A percentile compares a stretch with the other conserved stretches of the same genome.
These are phyloP conservation scores for Drosophila ogumai DNA, from an alignment of 1,140 invertebrate genomes.

Conservation along the genomic window DNA sequence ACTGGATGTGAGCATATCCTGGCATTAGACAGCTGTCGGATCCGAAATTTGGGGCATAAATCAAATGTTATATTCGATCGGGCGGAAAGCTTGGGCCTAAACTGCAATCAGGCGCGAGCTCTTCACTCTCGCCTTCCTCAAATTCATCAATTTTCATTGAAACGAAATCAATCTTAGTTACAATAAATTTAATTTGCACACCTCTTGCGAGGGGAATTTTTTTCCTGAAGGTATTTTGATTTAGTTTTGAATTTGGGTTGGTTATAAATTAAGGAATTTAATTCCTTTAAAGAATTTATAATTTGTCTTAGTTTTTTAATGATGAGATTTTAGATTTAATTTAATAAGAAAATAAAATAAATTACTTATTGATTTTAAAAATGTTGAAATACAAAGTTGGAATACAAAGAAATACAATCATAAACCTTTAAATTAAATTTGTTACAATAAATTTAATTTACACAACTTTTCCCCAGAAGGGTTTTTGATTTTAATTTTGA, in stretches of 20 bases:
- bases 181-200: constrained; percentile 14
- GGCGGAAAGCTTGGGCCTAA: constrained; percentile 28
- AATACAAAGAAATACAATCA: no score
- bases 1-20: constrained; percentile 37
- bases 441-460: constrained; percentile 16
- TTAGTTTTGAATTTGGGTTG: not conserved
- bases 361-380: no score
- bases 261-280: no score
- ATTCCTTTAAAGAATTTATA: no score
- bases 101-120: constrained; percentile 19
- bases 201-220: not conserved
- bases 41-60: constrained; percentile 59
- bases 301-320: no score
- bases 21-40: constrained; percentile 70
- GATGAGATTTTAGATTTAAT: no score
- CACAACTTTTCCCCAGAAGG: not conserved
- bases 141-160: constrained; percentile 43
- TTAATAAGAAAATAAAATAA: no score
- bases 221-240: not conserved
- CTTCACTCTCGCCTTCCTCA: not conserved
- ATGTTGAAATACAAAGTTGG: no score
- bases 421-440: no score
- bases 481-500: not conserved
- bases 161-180: constrained; percentile 25
- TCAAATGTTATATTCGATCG: constrained; percentile 57